A percentile compares a stretch with the other conserved stretches of the same genome.
These are phyloP conservation scores for Ecliptopera silaceata DNA, from an alignment of 2,888 invertebrate genomes.

Conservation along the genomic window DNA sequence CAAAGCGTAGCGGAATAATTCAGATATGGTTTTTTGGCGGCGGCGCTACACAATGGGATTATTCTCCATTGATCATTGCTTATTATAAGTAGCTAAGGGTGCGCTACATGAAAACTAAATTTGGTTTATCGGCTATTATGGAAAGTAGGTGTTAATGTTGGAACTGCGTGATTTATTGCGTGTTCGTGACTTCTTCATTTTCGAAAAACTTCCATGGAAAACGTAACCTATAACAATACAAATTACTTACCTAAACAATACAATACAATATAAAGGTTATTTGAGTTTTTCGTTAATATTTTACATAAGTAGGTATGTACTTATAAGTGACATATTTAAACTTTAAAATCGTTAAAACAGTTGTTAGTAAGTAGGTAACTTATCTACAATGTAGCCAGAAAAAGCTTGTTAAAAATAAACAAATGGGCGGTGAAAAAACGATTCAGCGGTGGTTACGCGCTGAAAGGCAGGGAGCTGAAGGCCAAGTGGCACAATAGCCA, in stretches of 20 bases:
- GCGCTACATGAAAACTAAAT: constrained; percentile 82
- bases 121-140: constrained; percentile 83
- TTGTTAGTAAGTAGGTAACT: no score
- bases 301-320: no score
- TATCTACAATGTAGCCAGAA: neutral
- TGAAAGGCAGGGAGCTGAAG: constrained; percentile 40
- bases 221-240: neutral
- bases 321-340: no score
- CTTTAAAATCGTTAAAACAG: no score
- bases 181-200: constrained; percentile 75
- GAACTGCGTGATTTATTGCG: constrained; percentile 72
- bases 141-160: constrained; percentile 82
- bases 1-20: constrained; percentile 79
- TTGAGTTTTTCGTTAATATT: no score
- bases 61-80: constrained; percentile 82
- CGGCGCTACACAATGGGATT: constrained; percentile 77
- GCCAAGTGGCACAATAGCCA: constrained; percentile 63
- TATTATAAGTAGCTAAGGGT: constrained; percentile 82
- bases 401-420: constrained; percentile 24
- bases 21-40: constrained; percentile 80
- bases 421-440: constrained; percentile 30
- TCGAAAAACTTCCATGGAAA: constrained; percentile 52
- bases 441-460: constrained; percentile 36
- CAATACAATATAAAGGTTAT: neutral
- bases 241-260: no score